Evolutionary conservation across 2,888 invertebrate species (phyloP).

Genomic region (Xylocampa areola): DNA sequence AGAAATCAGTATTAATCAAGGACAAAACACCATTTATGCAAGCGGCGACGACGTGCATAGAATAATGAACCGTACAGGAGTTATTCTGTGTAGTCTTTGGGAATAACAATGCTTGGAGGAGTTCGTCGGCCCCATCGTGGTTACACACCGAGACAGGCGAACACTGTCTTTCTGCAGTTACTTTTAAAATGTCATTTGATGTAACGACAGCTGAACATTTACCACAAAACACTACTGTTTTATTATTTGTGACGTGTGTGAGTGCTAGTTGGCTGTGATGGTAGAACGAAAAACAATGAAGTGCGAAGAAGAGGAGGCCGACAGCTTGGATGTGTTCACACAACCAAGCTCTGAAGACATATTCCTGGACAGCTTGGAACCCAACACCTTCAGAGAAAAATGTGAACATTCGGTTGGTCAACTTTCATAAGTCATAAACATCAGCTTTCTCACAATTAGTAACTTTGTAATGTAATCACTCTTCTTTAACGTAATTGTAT

Average conservation of each 20-base stretch:
- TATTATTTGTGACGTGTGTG: slow-evolving; percentile 49
- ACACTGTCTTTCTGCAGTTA: slow-evolving; percentile 66
- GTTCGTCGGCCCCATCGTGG: slow-evolving; percentile 84
- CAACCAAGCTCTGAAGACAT: slow-evolving; percentile 71
- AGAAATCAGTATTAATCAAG: slow-evolving; percentile 66
- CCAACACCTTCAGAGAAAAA: slow-evolving; percentile 74
- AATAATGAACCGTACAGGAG: slow-evolving; percentile 78
- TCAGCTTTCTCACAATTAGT: slow-evolving; percentile 44
- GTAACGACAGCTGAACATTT: slow-evolving; percentile 62
- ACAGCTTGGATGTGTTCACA: slow-evolving; percentile 82
- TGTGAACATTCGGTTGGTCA: slow-evolving; percentile 72
- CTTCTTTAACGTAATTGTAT: slow-evolving; percentile 14
- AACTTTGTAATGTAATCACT: slow-evolving; percentile 39
- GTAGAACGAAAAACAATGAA: slow-evolving; percentile 80
- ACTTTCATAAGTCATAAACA: slow-evolving; percentile 45
- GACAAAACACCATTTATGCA: slow-evolving; percentile 76
- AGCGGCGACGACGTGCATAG: slow-evolving; percentile 77
- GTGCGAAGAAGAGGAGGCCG: slow-evolving; percentile 77
- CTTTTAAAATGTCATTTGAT: slow-evolving; percentile 75
- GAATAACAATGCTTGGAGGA: slow-evolving; percentile 82
- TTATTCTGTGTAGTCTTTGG: slow-evolving; percentile 80
- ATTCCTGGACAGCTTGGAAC: slow-evolving; percentile 84
- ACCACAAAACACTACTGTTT: slow-evolving; percentile 28
- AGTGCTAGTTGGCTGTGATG: slow-evolving; percentile 69
- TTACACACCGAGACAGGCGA: slow-evolving; percentile 76